phyloP scores from a whole-genome alignment of 2,888 invertebrate species.

The Caenorhabditis angaria region DNA sequence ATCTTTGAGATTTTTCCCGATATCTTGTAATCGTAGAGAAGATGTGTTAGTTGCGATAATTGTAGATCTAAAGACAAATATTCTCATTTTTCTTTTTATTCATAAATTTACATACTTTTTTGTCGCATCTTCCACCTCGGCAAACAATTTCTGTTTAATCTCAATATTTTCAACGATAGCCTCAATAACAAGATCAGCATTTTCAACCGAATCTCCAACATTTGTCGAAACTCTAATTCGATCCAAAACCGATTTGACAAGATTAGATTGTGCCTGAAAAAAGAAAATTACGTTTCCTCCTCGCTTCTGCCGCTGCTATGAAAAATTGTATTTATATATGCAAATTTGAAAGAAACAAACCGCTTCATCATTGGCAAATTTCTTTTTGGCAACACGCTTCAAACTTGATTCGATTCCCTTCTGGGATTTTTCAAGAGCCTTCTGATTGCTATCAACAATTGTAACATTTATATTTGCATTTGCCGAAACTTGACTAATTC shows the following conservation, averaged over 20 bases:
- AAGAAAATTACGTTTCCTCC: conserved; percentile 2
- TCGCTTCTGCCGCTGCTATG: conserved; percentile 11
- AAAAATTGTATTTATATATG: not conserved
- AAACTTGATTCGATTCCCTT: conserved; percentile 79
- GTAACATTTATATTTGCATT: conserved; percentile 85
- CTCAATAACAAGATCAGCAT: conserved; percentile 79
- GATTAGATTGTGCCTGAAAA: conserved; percentile 24
- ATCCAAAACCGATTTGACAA: conserved; percentile 77
- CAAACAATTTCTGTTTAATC: conserved; percentile 82
- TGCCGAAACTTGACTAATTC: conserved; percentile 89
- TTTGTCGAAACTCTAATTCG: conserved; percentile 79
- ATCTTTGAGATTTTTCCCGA: conserved; percentile 81
- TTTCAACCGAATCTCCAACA: conserved; percentile 78
- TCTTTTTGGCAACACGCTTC: conserved; percentile 83
- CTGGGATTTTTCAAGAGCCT: conserved; percentile 80
- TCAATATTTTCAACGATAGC: conserved; percentile 86
- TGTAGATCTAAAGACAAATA: conserved; percentile 74
- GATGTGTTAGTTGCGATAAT: conserved; percentile 90
- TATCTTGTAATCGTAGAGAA: conserved; percentile 84
- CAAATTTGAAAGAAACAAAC: conserved; percentile 47
- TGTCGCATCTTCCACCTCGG: conserved; percentile 77
- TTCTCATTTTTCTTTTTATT: not conserved
- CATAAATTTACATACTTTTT: conserved; percentile 1
- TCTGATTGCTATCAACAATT: conserved; percentile 82
- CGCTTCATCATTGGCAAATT: conserved; percentile 72